These are phyloP conservation scores for Polia nebulosa DNA, from an alignment of 2,888 invertebrate genomes.

Conservation along the genomic window DNA sequence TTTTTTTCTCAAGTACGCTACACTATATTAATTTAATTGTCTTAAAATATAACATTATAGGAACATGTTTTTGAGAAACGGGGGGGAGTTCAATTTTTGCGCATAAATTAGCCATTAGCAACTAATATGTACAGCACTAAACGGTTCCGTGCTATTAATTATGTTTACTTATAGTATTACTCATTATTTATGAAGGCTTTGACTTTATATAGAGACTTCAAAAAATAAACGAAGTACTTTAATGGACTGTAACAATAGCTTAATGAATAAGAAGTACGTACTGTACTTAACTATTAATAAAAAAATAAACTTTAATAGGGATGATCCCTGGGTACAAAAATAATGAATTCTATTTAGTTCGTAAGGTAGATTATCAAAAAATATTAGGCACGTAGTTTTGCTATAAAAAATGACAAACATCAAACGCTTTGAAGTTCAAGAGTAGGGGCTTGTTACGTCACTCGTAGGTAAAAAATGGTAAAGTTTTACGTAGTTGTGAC, in stretches of 20 bases:
- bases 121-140: constrained; percentile 5
- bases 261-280: not conserved
- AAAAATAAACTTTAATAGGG: too few species aligned
- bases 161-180: not conserved
- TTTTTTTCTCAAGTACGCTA: not conserved
- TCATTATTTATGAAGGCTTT: not conserved
- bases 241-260: not conserved
- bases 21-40: not conserved
- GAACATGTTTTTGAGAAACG: not conserved
- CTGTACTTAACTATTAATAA: not conserved
- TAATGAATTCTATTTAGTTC: too few species aligned
- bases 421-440: too few species aligned
- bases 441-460: too few species aligned
- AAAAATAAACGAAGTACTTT: not conserved
- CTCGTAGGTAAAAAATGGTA: too few species aligned
- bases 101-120: not conserved
- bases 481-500: too few species aligned
- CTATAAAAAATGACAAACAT: too few species aligned
- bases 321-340: too few species aligned
- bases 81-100: not conserved
- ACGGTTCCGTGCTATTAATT: not conserved
- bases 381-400: too few species aligned
- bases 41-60: too few species aligned
- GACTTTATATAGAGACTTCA: not conserved
- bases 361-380: too few species aligned